Base-by-base conservation (phyloP, 2,797 vertebrate species). In the Acanthurus lineatus region DNA sequence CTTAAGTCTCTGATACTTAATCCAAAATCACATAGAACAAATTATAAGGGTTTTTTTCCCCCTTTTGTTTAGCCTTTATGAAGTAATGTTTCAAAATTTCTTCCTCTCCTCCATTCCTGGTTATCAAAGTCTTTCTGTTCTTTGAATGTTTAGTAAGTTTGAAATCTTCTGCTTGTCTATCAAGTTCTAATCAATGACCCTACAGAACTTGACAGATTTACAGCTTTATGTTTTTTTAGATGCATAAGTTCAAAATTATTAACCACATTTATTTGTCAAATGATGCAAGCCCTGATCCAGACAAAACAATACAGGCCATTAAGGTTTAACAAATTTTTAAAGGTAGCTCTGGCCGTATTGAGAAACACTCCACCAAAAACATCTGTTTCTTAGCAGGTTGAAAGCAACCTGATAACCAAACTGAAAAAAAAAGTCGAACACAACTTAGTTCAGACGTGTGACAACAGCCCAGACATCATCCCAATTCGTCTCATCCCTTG, bases 321-420 rank as follows among this genome's bases (percentile, higher is more conserved):
- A 32, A 32, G 28, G 28, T 32, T 32, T 32, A 32, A 32, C 28
- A 32, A 32, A 32, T 32, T 32, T 32, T 32, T 4, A 32, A 32
- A 32, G 28, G 28, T 32, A 32, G 28, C 4, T 32, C 28, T 32
- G 28, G 28, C 28, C 28, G 28, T 32, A 32, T 32, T 32, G 28
- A 32, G 28, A 32, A 5, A 4, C 28, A 32, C 4, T 32, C 28
- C 28, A 32, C 28, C 28, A 32, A 32, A 32, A 32, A 32, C 3
- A 32, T 32, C 28, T 32, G 28, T 32, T 3, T 3, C 28, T 32
- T 4, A 32, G 28, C 28, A 32, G 28, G 28, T 32, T 32, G 47
- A 84, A 78, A 71, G 82, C 52, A 72, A 79, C 56, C 48, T 51
- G 16, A 64, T 52, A 58, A 65, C 62, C 35, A 52, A 62, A 69